Evolutionary conservation across 2,888 invertebrate genomes (phyloP), one percentile per base, ranked within the genome.

Genomic region (Amiota mariae): DNA sequence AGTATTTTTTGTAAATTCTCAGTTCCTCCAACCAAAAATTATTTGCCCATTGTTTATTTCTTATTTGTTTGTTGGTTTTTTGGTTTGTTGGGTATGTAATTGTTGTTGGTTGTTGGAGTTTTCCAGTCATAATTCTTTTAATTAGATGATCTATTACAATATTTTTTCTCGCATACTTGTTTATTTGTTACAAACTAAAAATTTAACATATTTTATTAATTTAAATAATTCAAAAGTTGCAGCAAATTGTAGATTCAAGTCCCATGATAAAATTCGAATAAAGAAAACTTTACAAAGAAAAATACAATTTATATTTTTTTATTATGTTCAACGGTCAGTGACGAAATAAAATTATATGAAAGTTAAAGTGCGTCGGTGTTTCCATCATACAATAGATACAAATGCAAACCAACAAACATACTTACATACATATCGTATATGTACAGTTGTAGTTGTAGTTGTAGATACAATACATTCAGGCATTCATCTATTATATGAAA

Each of bases 201-300:
- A 85, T 87, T 86, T 87, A 87, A 83, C 87, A 87, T 87, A 87
- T 87, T 87, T 87, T 87, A 86, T 87, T 87, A 85, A 86, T 86
- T 85, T 85, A 84, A 86, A 87, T 86, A 82, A 84, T 81, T 84
- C 85, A 84, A 75, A 70, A 72, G 75, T 59, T 70, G 74, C 64
- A 54, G 18, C 59, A 59, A 51, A 6, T 36, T 6, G 36, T 67
- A 77, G 84, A 84, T 85, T 78, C 68, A 76, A 76, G 72, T 51
- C 46, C 11, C 1, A 63, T 71, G 83, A 84, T 84, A 83, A 81
- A 51, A 49, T 59, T 59, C 11, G 18, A 54, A n/a, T 12, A 8
- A 54, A 68, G 36, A 54, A 15, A 68, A 68, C 10, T 49, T 36
- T 6, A 67, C 15, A 49, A 61, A 18, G 11, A 61, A 68, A 36